These are phyloP conservation scores for Plemyria rubiginata DNA, from an alignment of 2,888 invertebrate genomes.

Conservation along the genomic window DNA sequence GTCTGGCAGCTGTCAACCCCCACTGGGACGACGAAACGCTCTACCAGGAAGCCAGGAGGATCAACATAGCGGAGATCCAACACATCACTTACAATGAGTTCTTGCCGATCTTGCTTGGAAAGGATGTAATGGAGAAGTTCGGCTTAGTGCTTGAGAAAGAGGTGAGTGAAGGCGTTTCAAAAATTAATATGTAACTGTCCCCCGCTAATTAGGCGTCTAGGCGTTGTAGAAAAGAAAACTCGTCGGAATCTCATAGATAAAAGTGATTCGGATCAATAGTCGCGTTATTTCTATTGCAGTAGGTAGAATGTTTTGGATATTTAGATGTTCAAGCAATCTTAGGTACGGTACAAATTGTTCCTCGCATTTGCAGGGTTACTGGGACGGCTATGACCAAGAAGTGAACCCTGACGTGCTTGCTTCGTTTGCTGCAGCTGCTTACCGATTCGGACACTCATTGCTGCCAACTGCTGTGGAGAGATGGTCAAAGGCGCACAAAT, in stretches of 20 bases:
- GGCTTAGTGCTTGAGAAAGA: constrained; percentile 93
- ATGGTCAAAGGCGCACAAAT: constrained; percentile 98
- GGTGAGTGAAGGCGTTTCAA: constrained; percentile 58
- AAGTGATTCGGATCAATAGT: no score
- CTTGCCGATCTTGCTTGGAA: constrained; percentile 93
- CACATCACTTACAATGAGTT: constrained; percentile 97
- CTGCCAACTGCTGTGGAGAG: constrained; percentile 95
- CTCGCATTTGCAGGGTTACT: constrained; percentile 86
- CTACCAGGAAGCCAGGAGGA: constrained; percentile 94
- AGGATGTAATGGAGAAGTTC: constrained; percentile 96
- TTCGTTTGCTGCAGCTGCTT: constrained; percentile 96
- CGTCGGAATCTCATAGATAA: no score
- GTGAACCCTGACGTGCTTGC: constrained; percentile 96
- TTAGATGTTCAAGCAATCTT: background rate
- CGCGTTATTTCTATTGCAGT: no score
- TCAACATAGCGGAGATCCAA: constrained; percentile 94
- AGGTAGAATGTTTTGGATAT: no score
- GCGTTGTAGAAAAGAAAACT: no score
- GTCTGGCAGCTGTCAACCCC: constrained; percentile 91
- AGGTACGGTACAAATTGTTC: background rate
- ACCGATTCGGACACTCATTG: constrained; percentile 95
- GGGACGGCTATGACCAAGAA: constrained; percentile 92
- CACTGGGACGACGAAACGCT: constrained; percentile 97
- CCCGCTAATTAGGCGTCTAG: no score
- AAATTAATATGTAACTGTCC: no score